Evolutionary conservation across 2,888 invertebrate genomes (phyloP).

Genomic region (Timandra comae): DNA sequence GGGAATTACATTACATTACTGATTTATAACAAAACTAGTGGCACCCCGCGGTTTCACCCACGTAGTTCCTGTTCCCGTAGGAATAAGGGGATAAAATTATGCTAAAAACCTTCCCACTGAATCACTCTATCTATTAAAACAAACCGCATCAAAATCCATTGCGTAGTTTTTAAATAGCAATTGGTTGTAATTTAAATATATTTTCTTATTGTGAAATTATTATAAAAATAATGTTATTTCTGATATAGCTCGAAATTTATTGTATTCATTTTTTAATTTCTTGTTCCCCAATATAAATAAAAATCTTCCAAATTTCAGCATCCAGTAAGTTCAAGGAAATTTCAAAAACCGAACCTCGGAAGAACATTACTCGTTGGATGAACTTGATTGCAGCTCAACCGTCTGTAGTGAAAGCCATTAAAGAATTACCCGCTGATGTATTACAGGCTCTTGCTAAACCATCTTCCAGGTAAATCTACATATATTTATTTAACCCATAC

Average conservation of each 20-base stretch:
- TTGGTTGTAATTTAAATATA: no score
- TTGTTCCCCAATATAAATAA: not conserved
- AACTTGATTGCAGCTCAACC: constrained; percentile 79
- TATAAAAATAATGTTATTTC: not conserved
- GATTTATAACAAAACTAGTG: no score
- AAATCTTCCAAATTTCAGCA: constrained; percentile 31
- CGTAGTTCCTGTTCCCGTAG: no score
- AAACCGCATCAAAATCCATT: no score
- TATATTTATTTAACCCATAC: no score
- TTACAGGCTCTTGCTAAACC: constrained; percentile 41
- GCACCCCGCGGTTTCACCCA: no score
- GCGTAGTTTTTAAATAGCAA: no score
- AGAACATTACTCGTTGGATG: constrained; percentile 81
- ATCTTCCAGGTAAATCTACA: constrained; percentile 46
- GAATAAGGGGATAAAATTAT: no score
- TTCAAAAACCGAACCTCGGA: constrained; percentile 65
- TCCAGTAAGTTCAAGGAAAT: constrained; percentile 52
- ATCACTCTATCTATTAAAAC: no score
- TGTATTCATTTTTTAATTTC: not conserved
- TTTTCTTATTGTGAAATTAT: not conserved
- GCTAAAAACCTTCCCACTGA: no score
- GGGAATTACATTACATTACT: no score
- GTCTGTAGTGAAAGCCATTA: constrained; percentile 73
- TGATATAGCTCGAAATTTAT: not conserved
- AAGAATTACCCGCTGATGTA: constrained; percentile 74